Base-by-base conservation (phyloP, 2,113 vertebrate genomes). In the Gopherus flavomarginatus region DNA sequence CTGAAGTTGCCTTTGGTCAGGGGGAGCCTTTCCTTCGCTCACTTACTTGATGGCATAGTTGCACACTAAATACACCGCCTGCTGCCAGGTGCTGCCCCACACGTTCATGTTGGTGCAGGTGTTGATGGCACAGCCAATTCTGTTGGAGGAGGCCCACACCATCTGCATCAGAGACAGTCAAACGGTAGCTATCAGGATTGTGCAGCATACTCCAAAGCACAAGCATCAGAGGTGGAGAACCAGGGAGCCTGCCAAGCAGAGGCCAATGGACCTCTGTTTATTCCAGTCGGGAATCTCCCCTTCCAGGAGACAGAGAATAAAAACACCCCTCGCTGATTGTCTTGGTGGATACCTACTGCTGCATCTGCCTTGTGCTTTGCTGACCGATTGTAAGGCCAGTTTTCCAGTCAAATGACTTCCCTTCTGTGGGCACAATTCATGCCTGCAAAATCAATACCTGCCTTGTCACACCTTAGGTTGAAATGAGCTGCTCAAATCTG, bases 11-110 rank as follows among this genome's bases (percentile, higher is more conserved):
- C 21, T 50, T 17, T 59, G 1, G 5, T 17, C 44, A n/a, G 47
- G 16, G 26, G 13, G 6, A 19, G 10, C 9, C 29, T 9, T 11
- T 24, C 24, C 72, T 38, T 8, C 11, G 0, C 2, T 10, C 72
- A 97, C 99, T 99, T 98, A 99, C 99, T 99, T 99, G 91, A 99
- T 98, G 49, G 99, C 98, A 0, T 99, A 99, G 98, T 99, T 99
- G 98, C 99, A 99, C 95, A 99, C 99, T 29, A 99, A 97, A 93
- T 99, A 98, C 27, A 97, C 92, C 0, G 98, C 99, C 19, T 97
- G 98, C 5, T 93, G 98, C 99, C 99, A 99, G 0, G 91, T 98
- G 96, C 95, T 98, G 81, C 99, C 99, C 97, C 98, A 99, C 90
- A 99, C 98, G 0, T 85, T 95, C 96, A 99, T 97, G 81, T 98